These are phyloP conservation scores for Zootermopsis nevadensis DNA, from an alignment of 2,888 invertebrate species.

Conservation along the genomic window DNA sequence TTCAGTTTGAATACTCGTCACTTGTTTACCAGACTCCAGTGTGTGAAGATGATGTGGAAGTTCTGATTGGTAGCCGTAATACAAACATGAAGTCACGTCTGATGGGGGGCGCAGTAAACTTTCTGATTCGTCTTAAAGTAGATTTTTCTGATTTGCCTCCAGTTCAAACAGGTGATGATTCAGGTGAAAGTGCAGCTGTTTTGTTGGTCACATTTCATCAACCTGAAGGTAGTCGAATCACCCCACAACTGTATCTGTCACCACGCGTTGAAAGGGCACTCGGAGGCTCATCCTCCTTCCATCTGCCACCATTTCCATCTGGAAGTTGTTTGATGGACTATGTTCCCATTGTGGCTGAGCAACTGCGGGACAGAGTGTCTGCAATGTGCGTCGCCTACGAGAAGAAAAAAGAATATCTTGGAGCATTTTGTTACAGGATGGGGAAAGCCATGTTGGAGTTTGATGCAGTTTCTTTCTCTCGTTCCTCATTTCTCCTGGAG, in stretches of 20 bases:
- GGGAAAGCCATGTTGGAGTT: slow-evolving; percentile 65
- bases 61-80: slow-evolving; percentile 64
- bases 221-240: slow-evolving; percentile 63
- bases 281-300: slow-evolving; percentile 59
- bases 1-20: slow-evolving; percentile 74
- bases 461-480: slow-evolving; percentile 63
- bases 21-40: slow-evolving; percentile 68
- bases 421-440: slow-evolving; percentile 62
- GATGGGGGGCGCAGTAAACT: slow-evolving; percentile 69
- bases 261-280: slow-evolving; percentile 66
- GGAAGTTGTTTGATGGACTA: slow-evolving; percentile 61
- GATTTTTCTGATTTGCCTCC: slow-evolving; percentile 73
- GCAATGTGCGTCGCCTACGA: slow-evolving; percentile 59
- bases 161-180: slow-evolving; percentile 65
- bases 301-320: slow-evolving; percentile 64
- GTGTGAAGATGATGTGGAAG: slow-evolving; percentile 72
- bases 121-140: slow-evolving; percentile 73
- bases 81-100: slow-evolving; percentile 55
- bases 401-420: slow-evolving; percentile 64
- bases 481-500: slow-evolving; percentile 71
- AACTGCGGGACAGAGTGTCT: slow-evolving; percentile 60
- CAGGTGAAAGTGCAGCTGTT: slow-evolving; percentile 66
- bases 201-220: slow-evolving; percentile 70
- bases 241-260: slow-evolving; percentile 65
- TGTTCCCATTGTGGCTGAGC: slow-evolving; percentile 59